Percentiles rank a stretch among this genome's conserved stretches.
phyloP scores from a whole-genome alignment of 1,140 invertebrate species.

The Pseudomyrmex sp. region DNA sequence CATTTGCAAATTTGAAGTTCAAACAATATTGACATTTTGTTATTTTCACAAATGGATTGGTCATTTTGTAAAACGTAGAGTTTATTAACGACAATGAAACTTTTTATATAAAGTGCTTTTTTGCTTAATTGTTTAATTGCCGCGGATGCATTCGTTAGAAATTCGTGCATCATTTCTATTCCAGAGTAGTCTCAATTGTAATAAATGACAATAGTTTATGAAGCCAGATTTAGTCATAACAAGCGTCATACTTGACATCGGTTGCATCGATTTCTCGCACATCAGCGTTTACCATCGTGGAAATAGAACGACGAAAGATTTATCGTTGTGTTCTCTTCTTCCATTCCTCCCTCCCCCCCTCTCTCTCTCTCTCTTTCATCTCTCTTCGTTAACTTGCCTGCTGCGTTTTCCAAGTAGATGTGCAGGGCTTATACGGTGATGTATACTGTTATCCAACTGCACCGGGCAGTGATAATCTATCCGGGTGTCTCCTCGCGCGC shows the following conservation, averaged over 20 bases:
- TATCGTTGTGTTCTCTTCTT: background rate
- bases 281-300: slow-evolving; percentile 1
- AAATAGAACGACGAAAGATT: slow-evolving; percentile 45
- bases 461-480: slow-evolving; percentile 51
- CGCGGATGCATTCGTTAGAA: background rate
- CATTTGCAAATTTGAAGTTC: too few relatives aligned
- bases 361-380: too few relatives aligned
- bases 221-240: slow-evolving; percentile 40
- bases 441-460: slow-evolving; percentile 53
- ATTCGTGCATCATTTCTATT: background rate
- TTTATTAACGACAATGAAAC: too few relatives aligned
- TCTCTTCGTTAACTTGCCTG: background rate
- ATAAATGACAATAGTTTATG: slow-evolving; percentile 6
- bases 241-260: slow-evolving; percentile 45
- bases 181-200: slow-evolving; percentile 4
- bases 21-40: too few relatives aligned
- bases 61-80: too few relatives aligned
- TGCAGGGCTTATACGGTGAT: slow-evolving; percentile 40
- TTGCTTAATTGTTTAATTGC: background rate
- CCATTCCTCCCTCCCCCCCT: background rate
- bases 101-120: background rate
- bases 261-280: slow-evolving; percentile 34
- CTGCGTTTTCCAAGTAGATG: slow-evolving; percentile 44
- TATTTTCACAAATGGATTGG: too few relatives aligned
- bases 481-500: slow-evolving; percentile 31